Evolutionary conservation across 2,113 vertebrate genomes (phyloP).

Genomic region (Sylvilagus bachmani): DNA sequence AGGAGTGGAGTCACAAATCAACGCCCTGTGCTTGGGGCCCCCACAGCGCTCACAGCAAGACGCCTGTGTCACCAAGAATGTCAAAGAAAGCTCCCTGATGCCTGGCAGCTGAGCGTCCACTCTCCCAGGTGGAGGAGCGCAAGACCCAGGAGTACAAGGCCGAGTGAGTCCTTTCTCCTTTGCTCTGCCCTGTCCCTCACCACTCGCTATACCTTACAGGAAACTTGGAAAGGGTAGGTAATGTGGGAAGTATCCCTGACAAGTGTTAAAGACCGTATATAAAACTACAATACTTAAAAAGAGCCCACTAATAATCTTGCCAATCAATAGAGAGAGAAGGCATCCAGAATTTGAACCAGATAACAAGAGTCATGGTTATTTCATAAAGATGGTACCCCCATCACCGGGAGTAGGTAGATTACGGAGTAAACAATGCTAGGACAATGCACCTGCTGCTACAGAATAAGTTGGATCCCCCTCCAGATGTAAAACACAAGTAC

Average conservation of each 20-base stretch:
- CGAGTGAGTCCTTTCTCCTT: too few species aligned
- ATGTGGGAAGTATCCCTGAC: not conserved
- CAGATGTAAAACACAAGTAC: not conserved
- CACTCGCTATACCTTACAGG: not conserved
- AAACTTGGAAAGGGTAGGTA: not conserved
- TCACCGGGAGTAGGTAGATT: not conserved
- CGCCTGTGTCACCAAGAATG: not conserved
- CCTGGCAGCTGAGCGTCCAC: not conserved
- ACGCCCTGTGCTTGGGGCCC: too few species aligned
- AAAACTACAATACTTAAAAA: not conserved
- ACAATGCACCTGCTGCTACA: not conserved
- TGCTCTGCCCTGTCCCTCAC: not conserved
- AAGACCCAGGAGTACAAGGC: accelerated
- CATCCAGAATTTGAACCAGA: not conserved
- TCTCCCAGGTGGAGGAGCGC: not conserved
- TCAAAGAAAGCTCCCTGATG: not conserved
- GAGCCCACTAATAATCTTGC: not conserved
- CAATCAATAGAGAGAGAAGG: not conserved
- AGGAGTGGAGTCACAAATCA: not conserved
- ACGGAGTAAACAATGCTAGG: not conserved
- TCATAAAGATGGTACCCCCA: not conserved
- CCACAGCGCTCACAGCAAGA: not conserved
- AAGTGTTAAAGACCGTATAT: not conserved
- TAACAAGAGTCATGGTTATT: not conserved
- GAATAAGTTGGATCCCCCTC: not conserved